Evolutionary conservation across 2,888 invertebrate species (phyloP), one percentile per base, ranked within the genome.

Genomic region (Crematogaster levior): DNA sequence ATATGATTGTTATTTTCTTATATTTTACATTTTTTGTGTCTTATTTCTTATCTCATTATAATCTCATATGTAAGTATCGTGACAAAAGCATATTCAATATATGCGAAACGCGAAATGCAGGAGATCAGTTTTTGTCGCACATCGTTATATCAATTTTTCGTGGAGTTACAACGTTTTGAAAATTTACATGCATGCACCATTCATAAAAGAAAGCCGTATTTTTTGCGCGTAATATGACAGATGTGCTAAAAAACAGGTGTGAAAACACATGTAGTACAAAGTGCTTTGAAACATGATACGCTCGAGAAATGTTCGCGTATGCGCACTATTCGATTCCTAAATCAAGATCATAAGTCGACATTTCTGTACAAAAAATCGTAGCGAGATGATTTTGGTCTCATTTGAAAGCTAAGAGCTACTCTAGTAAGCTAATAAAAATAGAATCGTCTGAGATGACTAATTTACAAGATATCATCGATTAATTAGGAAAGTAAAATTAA

Each of bases 151-250:
- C 34, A 34, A 12, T 34, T 60, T 60, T 34, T 60, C 34, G 1
- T 34, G 5, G n/a, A 10, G 60, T 34, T 60, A 60, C 1, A 34
- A 7, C n/a, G 5, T n/a, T 61, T 61, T 21, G 21, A 37, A 61
- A 37, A 37, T 61, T 61, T 12, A 18, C 51, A 21, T 18, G 0
- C 56, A 1, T 7, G n/a, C 10, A n/a, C 0, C 34, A n/a, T 60
- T 60, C 12, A 37, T 61, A 21, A 37, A 61, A 61, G 60, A 61
- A 37, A 61, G 21, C 3, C 61, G 7, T 61, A 61, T 60, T 61
- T 61, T 61, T 61, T 61, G 21, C 10, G 10, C 34, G 10, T 60
- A 60, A 34, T n/a, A 15, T 4, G 61, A 61, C 61, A 61, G 34
- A 3, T 37, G 37, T 5, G 3, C 15, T 21, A 21, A 37, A 60